phyloP scores from a whole-genome alignment of 2,888 invertebrate genomes.

The Apamea crenata region DNA sequence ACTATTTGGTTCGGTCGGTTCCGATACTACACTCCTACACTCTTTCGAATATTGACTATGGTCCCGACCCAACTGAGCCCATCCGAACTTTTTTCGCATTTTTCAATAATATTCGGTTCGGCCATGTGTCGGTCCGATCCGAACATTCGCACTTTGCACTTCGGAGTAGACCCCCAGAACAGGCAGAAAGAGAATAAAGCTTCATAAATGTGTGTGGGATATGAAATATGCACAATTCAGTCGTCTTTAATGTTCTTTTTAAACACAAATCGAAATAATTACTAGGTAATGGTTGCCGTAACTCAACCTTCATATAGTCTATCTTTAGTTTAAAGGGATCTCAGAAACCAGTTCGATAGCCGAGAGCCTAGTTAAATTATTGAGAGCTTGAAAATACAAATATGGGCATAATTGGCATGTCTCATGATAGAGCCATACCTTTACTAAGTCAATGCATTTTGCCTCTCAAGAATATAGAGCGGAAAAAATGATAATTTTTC shows the following conservation, averaged over 20 bases:
- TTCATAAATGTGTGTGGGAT: background rate
- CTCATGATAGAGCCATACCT: constrained; percentile 31
- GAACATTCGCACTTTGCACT: too few relatives aligned
- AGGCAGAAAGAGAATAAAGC: background rate
- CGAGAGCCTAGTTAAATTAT: constrained; percentile 40
- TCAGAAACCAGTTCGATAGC: constrained; percentile 42
- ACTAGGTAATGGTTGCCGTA: background rate
- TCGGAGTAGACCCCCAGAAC: too few relatives aligned
- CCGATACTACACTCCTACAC: too few relatives aligned
- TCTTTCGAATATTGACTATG: too few relatives aligned
- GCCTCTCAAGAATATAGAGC: constrained; percentile 34
- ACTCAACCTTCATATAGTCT: constrained; percentile 8
- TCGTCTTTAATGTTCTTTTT: too few relatives aligned
- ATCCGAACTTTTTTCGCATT: too few relatives aligned
- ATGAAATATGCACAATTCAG: background rate
- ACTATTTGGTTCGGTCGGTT: too few relatives aligned
- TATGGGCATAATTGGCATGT: constrained; percentile 52
- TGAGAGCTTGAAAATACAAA: constrained; percentile 42
- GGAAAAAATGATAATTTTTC: constrained; percentile 45
- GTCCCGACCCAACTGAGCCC: too few relatives aligned
- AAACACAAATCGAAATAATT: background rate
- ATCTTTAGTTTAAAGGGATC: constrained; percentile 26
- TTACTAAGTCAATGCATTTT: constrained; percentile 21
- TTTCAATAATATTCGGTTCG: too few relatives aligned
- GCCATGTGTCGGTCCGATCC: too few relatives aligned